A percentile compares a stretch with the other conserved stretches of the same genome.
These are phyloP conservation scores for Dendrolimus houi DNA, from an alignment of 2,888 invertebrate genomes.

Conservation along the genomic window DNA sequence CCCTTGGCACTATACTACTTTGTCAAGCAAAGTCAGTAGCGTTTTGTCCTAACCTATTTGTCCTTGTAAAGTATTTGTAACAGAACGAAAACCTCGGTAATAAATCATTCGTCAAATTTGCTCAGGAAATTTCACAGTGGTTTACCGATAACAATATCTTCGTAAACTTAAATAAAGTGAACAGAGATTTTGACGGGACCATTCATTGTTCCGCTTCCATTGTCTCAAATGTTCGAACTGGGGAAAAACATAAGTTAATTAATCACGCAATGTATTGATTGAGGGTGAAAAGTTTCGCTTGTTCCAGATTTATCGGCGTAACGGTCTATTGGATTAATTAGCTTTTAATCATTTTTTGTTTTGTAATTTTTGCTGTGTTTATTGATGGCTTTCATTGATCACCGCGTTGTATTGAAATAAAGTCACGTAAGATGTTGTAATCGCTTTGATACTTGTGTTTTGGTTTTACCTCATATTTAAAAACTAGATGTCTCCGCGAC, in stretches of 20 bases:
- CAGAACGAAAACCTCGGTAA: neutral
- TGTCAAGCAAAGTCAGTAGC: too few species aligned
- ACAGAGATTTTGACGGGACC: neutral
- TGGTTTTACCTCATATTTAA: too few species aligned
- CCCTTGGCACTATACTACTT: too few species aligned
- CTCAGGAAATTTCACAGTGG: neutral
- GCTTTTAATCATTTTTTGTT: slow-evolving; percentile 16
- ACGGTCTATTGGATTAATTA: neutral
- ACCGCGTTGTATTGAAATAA: too few species aligned
- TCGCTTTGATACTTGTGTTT: too few species aligned
- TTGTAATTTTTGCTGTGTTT: neutral
- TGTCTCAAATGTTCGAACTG: neutral
- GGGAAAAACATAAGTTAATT: slow-evolving; percentile 5
- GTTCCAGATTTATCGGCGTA: neutral
- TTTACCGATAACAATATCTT: neutral
- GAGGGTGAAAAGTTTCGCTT: neutral
- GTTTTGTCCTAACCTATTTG: too few species aligned
- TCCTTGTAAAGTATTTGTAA: too few species aligned
- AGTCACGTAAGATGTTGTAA: too few species aligned
- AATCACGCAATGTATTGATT: slow-evolving; percentile 3
- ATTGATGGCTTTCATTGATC: neutral
- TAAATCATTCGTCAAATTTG: neutral
- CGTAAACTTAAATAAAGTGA: neutral
- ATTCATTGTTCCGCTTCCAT: neutral
- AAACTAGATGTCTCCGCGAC: too few species aligned